Evolutionary conservation across 2,797 vertebrate genomes (phyloP).

Genomic region (Oreochromis grahami): DNA sequence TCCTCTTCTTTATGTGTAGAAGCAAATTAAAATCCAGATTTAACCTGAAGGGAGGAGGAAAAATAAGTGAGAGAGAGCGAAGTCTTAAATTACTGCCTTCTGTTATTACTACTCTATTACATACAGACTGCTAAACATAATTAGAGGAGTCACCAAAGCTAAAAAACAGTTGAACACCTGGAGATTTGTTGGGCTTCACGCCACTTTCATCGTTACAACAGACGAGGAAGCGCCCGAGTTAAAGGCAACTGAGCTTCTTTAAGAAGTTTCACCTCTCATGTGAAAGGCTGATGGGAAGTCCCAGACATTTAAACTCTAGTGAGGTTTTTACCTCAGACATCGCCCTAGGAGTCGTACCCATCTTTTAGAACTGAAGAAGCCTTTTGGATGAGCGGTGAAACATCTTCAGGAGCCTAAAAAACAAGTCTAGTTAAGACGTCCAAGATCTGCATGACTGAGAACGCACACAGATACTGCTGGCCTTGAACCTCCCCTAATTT

Average conservation of each 20-base stretch:
- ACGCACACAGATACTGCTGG: not conserved
- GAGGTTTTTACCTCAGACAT: not conserved
- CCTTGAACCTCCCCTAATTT: not conserved
- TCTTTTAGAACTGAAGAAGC: not conserved
- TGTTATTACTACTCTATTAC: not conserved
- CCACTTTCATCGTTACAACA: not conserved
- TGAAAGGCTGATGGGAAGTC: not conserved
- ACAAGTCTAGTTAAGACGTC: not conserved
- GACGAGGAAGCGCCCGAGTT: not conserved
- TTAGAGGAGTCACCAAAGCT: not conserved
- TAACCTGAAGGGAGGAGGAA: not conserved
- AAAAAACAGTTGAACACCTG: not conserved
- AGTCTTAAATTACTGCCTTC: not conserved
- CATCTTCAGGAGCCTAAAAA: not conserved
- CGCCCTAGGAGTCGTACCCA: fast-evolving
- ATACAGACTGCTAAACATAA: not conserved
- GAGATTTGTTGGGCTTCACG: not conserved
- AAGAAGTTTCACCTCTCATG: not conserved
- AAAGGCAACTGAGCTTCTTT: not conserved
- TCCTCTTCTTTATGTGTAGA: not conserved
- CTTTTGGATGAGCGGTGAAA: not conserved
- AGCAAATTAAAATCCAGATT: not conserved
- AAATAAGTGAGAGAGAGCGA: not conserved
- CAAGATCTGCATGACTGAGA: not conserved
- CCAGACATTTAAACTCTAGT: not conserved